Evolutionary conservation across 2,888 invertebrate genomes (phyloP).

Genomic region (Aphodius sticticus): DNA sequence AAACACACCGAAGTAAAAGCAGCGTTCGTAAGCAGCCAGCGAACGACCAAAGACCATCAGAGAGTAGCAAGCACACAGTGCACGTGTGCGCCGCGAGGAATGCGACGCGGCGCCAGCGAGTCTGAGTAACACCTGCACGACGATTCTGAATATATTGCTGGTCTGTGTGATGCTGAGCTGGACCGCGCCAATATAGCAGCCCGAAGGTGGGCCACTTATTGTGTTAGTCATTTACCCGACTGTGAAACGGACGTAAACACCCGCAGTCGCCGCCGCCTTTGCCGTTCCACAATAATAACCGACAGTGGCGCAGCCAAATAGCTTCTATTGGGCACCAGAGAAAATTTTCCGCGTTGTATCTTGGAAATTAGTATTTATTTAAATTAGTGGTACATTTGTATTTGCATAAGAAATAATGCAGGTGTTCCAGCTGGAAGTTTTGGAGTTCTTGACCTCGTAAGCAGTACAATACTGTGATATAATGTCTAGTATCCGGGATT

Average conservation of each 20-base stretch:
- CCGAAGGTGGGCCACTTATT: conserved; percentile 48
- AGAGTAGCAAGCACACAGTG: conserved; percentile 43
- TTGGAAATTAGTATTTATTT: background rate
- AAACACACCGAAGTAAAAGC: conserved; percentile 12
- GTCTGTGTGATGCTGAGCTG: conserved; percentile 38
- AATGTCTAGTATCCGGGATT: background rate
- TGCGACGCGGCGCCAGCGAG: conserved; percentile 70
- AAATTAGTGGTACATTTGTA: background rate
- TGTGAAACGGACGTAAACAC: conserved; percentile 4
- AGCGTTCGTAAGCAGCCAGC: conserved; percentile 11
- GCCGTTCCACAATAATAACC: background rate
- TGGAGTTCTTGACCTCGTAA: background rate
- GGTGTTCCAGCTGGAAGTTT: background rate
- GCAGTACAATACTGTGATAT: background rate
- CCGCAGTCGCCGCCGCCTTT: background rate
- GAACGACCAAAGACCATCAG: conserved; percentile 21
- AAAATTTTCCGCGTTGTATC: background rate
- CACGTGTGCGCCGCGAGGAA: conserved; percentile 64
- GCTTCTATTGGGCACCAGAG: background rate
- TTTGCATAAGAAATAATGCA: background rate
- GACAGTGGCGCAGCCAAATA: background rate
- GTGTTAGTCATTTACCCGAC: conserved; percentile 29
- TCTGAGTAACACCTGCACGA: conserved; percentile 72
- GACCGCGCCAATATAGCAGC: conserved; percentile 52
- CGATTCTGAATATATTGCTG: conserved; percentile 45